phyloP scores from a whole-genome alignment of 2,797 vertebrate genomes.

The Discoglossus pictus region DNA sequence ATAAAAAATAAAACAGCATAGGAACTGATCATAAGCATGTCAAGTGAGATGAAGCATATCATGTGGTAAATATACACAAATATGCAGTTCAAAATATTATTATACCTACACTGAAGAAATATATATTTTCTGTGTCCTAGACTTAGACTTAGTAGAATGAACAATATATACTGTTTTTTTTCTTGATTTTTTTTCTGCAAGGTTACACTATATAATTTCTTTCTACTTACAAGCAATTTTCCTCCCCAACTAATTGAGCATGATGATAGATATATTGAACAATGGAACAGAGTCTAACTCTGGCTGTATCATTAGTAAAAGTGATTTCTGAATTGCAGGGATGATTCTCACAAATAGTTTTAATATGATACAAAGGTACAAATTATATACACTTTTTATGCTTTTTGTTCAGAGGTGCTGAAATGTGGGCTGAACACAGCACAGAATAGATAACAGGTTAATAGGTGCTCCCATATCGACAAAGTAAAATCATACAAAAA shows the following conservation, averaged over 20 bases:
- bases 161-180: slow-evolving; percentile 32
- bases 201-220: slow-evolving; percentile 44
- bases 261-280: slow-evolving; percentile 46
- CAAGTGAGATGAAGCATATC: too few species aligned
- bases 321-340: slow-evolving; percentile 47
- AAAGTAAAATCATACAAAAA: not conserved
- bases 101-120: slow-evolving; percentile 1
- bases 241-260: slow-evolving; percentile 49
- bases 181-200: slow-evolving; percentile 19
- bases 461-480: not conserved
- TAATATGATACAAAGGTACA: slow-evolving; percentile 42
- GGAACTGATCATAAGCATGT: too few species aligned
- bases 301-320: slow-evolving; percentile 46
- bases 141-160: slow-evolving; percentile 15
- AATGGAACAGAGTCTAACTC: slow-evolving; percentile 33
- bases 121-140: not conserved
- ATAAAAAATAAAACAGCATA: too few species aligned
- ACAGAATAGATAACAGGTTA: not conserved
- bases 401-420: slow-evolving; percentile 29
- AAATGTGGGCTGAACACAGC: slow-evolving; percentile 4
- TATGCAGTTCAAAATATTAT: not conserved
- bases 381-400: slow-evolving; percentile 44
- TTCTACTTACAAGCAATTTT: slow-evolving; percentile 50
- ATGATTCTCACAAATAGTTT: slow-evolving; percentile 45
- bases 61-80: too few species aligned